Percentiles rank a stretch among this genome's conserved stretches.
Conservation (phyloP, 2,797 vertebrate species). For the Choloepus didactylus region DNA sequence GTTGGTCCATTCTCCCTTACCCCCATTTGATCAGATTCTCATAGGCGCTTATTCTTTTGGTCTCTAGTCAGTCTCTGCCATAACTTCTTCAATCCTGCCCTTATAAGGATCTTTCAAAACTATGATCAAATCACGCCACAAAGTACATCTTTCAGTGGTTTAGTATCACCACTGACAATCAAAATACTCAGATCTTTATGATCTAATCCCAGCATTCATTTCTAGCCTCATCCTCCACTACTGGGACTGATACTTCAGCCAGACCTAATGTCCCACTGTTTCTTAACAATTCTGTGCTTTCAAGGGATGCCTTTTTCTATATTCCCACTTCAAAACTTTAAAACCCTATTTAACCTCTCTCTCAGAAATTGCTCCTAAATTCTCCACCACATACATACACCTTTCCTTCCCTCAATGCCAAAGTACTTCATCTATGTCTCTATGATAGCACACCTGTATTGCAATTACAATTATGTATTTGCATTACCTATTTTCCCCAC, state of each 20-base stretch:
- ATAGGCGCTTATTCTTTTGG: not conserved
- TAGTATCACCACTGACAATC: not conserved
- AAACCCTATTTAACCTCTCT: not conserved
- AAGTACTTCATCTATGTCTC: not conserved
- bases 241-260: not conserved
- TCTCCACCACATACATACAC: not conserved
- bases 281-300: not conserved
- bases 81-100: not conserved
- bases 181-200: not conserved
- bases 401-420: not conserved
- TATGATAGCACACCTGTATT: not conserved
- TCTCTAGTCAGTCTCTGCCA: not conserved
- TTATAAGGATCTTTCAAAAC: not conserved
- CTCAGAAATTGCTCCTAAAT: constrained; percentile 6
- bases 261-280: not conserved
- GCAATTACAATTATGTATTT: not conserved
- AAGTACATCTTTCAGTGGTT: not conserved
- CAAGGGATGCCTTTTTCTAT: not conserved
- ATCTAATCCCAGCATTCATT: not conserved
- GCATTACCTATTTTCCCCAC: not conserved
- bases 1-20: not conserved
- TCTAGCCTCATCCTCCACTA: not conserved
- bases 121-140: not conserved
- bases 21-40: not conserved
- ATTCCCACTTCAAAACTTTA: too few relatives aligned